Base-by-base conservation (phyloP, 2,797 vertebrate species). In the Lemur catta region DNA sequence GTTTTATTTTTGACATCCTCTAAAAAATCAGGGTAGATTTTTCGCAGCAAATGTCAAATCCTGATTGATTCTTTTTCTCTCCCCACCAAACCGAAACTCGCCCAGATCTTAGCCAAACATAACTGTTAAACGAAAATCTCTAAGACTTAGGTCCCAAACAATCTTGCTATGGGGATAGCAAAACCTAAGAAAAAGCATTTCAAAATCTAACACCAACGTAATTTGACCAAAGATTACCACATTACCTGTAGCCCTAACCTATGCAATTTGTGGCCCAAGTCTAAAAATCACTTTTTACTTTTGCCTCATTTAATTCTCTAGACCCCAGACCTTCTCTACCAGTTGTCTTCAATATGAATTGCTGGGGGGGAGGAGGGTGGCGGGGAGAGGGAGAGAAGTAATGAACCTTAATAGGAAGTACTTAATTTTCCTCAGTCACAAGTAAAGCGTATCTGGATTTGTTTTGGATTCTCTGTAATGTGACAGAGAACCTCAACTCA, bases 231-330 rank as follows among this genome's bases (percentile, higher is more conserved):
- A 93, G 61, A 86, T 65, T 48, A 85, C 26, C 71, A 91, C 41
- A 86, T 71, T 52, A 89, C 26, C 59, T 67, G 7, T 41, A n/a
- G 57, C 6, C 24, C 7, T 35, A 18, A 93, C 7, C n/a, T 20
- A 82, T 9, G 20, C 7, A 89, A 71, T 69, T 20, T 74, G 43
- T 74, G n/a, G 35, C 63, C 80, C 26, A 69, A 79, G 80, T 28
- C 43, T 63, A 95, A 91, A 79, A n/a, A 14, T 38, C 69, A 91
- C 20, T 75, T 95, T 93, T 93, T 61, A 92, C 55, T 65, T 90
- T 52, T 87, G 55, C 63, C 26, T 87, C 52, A 80, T 55, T 82
- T 67, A 84, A 89, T 84, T 92, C 65, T 79, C 57, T 41, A 46
- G 14, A 80, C 18, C 67, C 41, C 38, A 80, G 41, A 91, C 2